Evolutionary conservation across 1,140 invertebrate genomes (phyloP).

Genomic region (Akabosia matsudoensis): DNA sequence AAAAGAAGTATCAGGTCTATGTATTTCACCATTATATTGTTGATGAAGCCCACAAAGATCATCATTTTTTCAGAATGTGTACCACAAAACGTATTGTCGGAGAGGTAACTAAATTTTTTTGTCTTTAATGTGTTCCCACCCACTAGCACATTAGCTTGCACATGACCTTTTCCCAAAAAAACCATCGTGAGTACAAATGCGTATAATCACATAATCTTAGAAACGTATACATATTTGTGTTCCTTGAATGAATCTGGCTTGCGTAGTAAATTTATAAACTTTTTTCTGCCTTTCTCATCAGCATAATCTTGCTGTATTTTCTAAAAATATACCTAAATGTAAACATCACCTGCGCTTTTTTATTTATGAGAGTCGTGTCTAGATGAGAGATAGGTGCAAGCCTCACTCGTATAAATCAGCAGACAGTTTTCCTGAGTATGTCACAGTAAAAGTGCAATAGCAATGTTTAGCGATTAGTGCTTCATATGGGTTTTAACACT

Average conservation of each 20-base stretch:
- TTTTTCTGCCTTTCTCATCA: too few species aligned
- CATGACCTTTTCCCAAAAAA: background rate
- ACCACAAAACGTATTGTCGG: conserved; percentile 4
- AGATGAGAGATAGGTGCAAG: background rate
- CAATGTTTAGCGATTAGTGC: too few species aligned
- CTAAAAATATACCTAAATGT: too few species aligned
- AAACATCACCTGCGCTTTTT: too few species aligned
- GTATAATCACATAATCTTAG: background rate
- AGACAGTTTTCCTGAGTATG: background rate
- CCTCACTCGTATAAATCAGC: background rate
- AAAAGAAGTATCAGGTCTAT: too few species aligned
- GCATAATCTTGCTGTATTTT: too few species aligned
- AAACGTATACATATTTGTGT: background rate
- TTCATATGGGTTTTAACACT: background rate
- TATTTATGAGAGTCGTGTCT: too few species aligned
- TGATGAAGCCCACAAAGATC: background rate
- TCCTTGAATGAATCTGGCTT: background rate
- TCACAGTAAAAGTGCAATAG: background rate
- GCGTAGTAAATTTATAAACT: too few species aligned
- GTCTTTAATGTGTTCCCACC: background rate
- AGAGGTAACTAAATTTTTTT: background rate
- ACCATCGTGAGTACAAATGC: background rate
- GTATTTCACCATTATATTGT: too few species aligned
- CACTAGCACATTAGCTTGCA: background rate
- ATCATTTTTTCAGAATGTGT: background rate